phyloP scores from a whole-genome alignment of 2,888 invertebrate species.

The Drosophila macrospina region DNA sequence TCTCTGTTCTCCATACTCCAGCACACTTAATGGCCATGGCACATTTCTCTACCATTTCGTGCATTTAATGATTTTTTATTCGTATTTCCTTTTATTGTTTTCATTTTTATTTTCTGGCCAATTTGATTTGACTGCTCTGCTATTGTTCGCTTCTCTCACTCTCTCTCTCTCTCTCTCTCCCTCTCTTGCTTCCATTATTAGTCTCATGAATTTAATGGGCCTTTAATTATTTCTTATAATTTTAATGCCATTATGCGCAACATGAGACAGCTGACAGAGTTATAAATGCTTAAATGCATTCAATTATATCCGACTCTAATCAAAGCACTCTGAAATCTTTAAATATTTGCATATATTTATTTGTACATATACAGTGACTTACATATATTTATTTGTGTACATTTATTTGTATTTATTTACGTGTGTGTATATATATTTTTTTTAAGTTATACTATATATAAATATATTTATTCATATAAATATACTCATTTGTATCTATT shows the following conservation, averaged over 20 bases:
- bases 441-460: too few species aligned
- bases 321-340: too few species aligned
- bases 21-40: slow-evolving; percentile 77
- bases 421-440: too few species aligned
- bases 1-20: slow-evolving; percentile 3
- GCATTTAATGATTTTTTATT: slow-evolving; percentile 77
- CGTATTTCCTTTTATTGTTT: slow-evolving; percentile 21
- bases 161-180: slow-evolving; percentile 21
- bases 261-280: slow-evolving; percentile 59
- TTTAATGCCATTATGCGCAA: slow-evolving; percentile 43
- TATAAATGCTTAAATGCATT: slow-evolving; percentile 19
- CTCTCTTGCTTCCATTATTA: slow-evolving; percentile 39
- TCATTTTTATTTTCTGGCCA: slow-evolving; percentile 68
- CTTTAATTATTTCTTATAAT: slow-evolving; percentile 72
- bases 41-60: slow-evolving; percentile 80
- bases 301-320: too few species aligned
- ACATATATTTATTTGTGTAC: too few species aligned
- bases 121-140: slow-evolving; percentile 74
- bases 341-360: too few species aligned
- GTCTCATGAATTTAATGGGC: slow-evolving; percentile 67
- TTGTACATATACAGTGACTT: too few species aligned
- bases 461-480: too few species aligned
- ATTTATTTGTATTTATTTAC: too few species aligned
- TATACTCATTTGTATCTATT: too few species aligned
- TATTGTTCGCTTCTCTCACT: slow-evolving; percentile 39